Base-by-base conservation (phyloP, 2,888 invertebrate species). In the Pogonocherus hispidulus region DNA sequence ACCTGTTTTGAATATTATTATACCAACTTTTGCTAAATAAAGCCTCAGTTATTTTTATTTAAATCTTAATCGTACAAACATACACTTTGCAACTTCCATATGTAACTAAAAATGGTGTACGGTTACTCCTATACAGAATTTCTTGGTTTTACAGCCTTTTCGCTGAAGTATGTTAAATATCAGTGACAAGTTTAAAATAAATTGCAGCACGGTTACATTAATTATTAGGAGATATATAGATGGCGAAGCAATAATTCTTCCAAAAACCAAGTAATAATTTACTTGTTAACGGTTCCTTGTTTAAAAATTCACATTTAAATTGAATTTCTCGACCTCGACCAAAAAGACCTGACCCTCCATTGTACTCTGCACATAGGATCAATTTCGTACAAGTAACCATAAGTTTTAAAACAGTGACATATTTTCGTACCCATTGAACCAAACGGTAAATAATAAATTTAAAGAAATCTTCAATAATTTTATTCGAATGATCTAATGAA, bases 1-100 rank as follows among this genome's bases (percentile, higher is more conserved):
- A 66, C 72, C 70, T 72, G 72, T 67, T 72, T 70, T 66, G 72
- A 70, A 72, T 72, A 72, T 67, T 72, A 72, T 56, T 49, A 64
- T 64, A 64, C 51, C 51, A 20, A 62, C 62, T 46, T 56, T 55
- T 56, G 54, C 64, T 56, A 64, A 64, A 64, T 64, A 64, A 64
- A 64, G 64, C 35, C 55, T 47, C 9, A 6, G 55, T 35, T 32
- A 14, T 64, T 56, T 64, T 64, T 41, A 41, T 16, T 41, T 41
- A 41, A 41, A 41, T 41, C 41, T 41, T 41, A 41, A 41, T 41
- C 41, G 41, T 14, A 41, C n/a, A 14, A n/a, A 1, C 14, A 16
- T 41, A 41, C 16, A 16, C 41, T 41, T 41, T 41, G 41, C 14
- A 5, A 5, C 41, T 41, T 41, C n/a, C 41, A 41, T 41, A 41